Conservation (phyloP, 2,113 vertebrate genomes). For the Neopipo cinnamomea region DNA sequence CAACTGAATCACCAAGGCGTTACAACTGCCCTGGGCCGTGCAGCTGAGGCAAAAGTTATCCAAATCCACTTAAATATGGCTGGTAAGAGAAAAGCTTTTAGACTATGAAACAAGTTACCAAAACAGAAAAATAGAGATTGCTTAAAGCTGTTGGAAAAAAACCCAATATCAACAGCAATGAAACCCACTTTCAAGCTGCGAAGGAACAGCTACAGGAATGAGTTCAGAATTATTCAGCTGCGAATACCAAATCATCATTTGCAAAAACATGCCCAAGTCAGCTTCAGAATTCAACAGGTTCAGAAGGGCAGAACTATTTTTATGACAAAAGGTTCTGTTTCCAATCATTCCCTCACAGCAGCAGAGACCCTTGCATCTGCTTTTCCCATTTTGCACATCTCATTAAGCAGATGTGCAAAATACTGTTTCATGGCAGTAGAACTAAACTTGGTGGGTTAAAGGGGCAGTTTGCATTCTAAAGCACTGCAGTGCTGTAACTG, state of each 20-base stretch:
- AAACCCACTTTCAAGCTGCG: background rate
- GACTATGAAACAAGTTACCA: background rate
- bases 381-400: background rate
- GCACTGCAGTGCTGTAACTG: background rate
- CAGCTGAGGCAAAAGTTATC: constrained; percentile 1
- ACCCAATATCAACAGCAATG: background rate
- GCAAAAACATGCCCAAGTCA: background rate
- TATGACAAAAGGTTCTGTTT: background rate
- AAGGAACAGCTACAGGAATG: background rate
- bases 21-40: background rate
- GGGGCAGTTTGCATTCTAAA: background rate
- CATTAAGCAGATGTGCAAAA: constrained; percentile 33
- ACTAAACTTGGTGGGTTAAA: background rate
- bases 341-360: background rate
- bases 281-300: constrained; percentile 10
- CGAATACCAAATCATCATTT: background rate
- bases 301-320: constrained; percentile 10
- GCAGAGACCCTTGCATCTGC: background rate
- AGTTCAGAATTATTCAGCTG: background rate
- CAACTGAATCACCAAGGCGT: background rate
- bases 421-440: background rate
- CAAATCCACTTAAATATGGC: background rate
- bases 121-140: background rate
- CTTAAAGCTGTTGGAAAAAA: background rate
- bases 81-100: background rate